phyloP scores from a whole-genome alignment of 2,797 vertebrate genomes.

The Eulemur rubriventer region DNA sequence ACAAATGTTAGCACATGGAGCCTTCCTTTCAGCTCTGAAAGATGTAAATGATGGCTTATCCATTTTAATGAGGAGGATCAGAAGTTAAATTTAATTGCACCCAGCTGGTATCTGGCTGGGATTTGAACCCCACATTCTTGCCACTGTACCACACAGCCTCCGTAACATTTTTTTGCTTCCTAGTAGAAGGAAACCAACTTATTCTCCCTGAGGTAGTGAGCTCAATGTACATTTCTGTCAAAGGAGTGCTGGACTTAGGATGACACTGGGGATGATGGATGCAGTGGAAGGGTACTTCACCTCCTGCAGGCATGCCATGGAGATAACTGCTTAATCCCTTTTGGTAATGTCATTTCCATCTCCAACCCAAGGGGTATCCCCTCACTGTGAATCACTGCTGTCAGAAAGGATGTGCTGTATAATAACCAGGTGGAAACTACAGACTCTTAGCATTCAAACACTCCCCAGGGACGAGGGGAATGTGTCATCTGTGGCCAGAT shows the following conservation, averaged over 20 bases:
- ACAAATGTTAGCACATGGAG: neutral
- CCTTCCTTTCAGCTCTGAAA: conserved; percentile 1
- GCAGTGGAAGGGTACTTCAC: neutral
- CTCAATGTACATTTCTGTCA: neutral
- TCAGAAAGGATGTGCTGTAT: neutral
- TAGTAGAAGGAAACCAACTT: conserved; percentile 3
- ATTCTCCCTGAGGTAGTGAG: neutral
- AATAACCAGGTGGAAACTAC: neutral
- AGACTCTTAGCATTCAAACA: neutral
- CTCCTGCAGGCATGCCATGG: neutral
- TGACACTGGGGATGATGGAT: neutral
- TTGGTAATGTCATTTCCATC: neutral
- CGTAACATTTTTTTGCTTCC: conserved; percentile 24
- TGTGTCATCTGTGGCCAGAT: neutral
- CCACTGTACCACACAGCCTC: neutral
- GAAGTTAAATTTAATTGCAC: conserved; percentile 33
- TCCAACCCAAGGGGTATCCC: neutral
- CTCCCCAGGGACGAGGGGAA: neutral
- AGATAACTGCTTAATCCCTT: neutral
- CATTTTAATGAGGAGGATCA: conserved; percentile 37
- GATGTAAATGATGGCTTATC: neutral
- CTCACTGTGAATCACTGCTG: neutral
- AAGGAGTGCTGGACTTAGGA: conserved; percentile 2
- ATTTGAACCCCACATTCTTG: conserved; percentile 2
- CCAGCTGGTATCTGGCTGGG: neutral